phyloP scores from a whole-genome alignment of 2,113 vertebrate genomes.

The Clarias macrocephalus region DNA sequence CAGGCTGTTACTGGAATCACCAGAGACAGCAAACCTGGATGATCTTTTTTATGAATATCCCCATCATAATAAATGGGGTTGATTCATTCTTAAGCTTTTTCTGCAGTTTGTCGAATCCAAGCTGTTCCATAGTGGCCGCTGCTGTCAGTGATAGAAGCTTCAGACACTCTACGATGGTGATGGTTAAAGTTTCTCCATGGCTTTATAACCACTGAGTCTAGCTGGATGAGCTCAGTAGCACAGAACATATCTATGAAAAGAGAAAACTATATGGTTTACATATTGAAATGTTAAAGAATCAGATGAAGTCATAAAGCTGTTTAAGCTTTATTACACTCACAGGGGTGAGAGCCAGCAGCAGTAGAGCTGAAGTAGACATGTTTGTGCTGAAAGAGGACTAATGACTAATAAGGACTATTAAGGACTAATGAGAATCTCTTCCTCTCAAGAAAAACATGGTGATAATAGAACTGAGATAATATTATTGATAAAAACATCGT shows the following conservation, averaged over 20 bases:
- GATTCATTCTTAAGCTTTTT: not conserved
- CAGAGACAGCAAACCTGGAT: constrained; percentile 24
- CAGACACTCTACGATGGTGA: not conserved
- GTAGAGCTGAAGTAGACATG: constrained; percentile 18
- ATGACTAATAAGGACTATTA: not conserved
- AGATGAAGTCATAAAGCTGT: constrained; percentile 14
- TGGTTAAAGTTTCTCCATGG: not conserved
- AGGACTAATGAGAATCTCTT: no score
- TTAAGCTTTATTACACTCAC: constrained; percentile 5
- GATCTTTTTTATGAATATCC: not conserved
- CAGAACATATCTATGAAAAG: constrained; percentile 29
- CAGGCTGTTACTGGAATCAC: constrained; percentile 46
- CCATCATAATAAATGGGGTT: not conserved
- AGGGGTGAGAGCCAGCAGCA: constrained; percentile 21
- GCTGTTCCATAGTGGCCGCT: not conserved
- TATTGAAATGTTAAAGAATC: not conserved
- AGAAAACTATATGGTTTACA: not conserved
- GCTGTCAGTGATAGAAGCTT: not conserved
- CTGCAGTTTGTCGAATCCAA: not conserved
- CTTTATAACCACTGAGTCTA: not conserved
- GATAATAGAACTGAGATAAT: no score
- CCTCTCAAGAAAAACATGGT: no score
- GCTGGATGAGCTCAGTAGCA: constrained; percentile 21
- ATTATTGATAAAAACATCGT: no score
- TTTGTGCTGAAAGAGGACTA: not conserved